Percentiles rank a stretch among this genome's conserved stretches.
phyloP scores from a whole-genome alignment of 2,888 invertebrate species.

The Luffia ferchaultella region DNA sequence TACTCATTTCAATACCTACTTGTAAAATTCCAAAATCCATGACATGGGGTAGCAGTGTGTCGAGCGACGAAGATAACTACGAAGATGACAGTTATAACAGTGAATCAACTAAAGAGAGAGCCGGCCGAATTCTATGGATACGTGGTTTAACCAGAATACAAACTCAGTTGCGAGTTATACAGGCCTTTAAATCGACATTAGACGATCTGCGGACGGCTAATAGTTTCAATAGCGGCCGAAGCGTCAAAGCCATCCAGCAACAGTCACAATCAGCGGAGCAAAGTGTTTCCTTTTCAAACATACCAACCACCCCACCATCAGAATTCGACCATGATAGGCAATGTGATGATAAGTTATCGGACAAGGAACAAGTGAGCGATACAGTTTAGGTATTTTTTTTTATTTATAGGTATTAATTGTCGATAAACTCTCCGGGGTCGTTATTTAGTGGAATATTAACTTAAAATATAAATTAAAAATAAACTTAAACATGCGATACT shows the following conservation, averaged over 20 bases:
- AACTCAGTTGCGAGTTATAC: conserved; percentile 94
- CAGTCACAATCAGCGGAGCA: background rate
- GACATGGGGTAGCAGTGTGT: conserved; percentile 77
- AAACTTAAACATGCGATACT: no score
- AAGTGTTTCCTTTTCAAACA: background rate
- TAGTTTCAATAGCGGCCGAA: conserved; percentile 87
- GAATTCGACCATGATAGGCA: background rate
- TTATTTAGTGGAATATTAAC: background rate
- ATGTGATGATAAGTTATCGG: background rate
- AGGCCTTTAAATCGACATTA: conserved; percentile 93
- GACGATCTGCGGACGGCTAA: conserved; percentile 95
- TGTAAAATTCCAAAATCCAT: conserved; percentile 78
- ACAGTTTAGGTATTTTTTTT: background rate
- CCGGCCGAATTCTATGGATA: conserved; percentile 96
- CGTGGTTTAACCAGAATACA: conserved; percentile 88
- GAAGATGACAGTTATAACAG: conserved; percentile 76
- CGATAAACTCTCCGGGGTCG: no score
- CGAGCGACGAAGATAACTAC: conserved; percentile 73
- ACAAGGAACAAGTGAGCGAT: background rate
- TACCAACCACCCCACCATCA: background rate
- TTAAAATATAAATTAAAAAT: background rate
- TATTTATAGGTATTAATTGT: no score
- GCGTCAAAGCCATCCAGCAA: conserved; percentile 50
- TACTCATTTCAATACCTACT: conserved; percentile 84
- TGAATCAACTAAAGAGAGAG: conserved; percentile 76